Evolutionary conservation across 2,113 vertebrate genomes (phyloP).

Genomic region (Crotalus tigris): DNA sequence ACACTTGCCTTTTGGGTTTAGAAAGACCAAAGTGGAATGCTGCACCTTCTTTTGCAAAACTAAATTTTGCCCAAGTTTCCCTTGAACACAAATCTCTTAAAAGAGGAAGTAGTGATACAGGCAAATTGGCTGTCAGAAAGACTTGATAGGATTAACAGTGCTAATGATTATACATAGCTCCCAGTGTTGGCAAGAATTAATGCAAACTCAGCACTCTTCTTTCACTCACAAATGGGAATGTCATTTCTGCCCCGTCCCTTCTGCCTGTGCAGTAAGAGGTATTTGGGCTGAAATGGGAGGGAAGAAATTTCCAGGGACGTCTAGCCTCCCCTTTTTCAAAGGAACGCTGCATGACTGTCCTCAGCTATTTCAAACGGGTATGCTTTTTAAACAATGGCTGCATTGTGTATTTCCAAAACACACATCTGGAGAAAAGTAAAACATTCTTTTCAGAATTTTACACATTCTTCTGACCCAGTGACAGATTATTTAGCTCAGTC

Average conservation of each 20-base stretch:
- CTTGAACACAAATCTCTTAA: not conserved
- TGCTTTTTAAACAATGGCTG: conserved; percentile 39
- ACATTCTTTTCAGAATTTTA: conserved; percentile 49
- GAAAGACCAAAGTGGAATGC: not conserved
- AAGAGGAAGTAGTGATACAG: not conserved
- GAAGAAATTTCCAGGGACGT: conserved; percentile 32
- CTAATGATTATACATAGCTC: conserved; percentile 27
- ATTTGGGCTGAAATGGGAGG: not conserved
- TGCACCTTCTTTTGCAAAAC: not conserved
- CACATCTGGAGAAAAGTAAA: conserved; percentile 38
- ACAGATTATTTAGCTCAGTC: conserved; percentile 48
- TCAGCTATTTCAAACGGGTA: conserved; percentile 48
- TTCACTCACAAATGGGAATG: not conserved
- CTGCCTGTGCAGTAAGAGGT: not conserved
- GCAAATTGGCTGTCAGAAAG: not conserved
- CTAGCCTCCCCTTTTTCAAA: conserved; percentile 37
- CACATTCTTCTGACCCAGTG: conserved; percentile 50
- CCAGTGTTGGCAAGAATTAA: not conserved
- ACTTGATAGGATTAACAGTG: conserved; percentile 12
- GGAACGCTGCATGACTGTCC: conserved; percentile 35
- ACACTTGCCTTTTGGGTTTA: not conserved
- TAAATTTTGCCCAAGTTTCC: not conserved
- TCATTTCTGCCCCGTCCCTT: not conserved
- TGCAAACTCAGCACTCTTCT: conserved; percentile 21
- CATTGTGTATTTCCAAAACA: conserved; percentile 4